Conservation (phyloP, 2,888 invertebrate species). For the Notocelia uddmanniana region DNA sequence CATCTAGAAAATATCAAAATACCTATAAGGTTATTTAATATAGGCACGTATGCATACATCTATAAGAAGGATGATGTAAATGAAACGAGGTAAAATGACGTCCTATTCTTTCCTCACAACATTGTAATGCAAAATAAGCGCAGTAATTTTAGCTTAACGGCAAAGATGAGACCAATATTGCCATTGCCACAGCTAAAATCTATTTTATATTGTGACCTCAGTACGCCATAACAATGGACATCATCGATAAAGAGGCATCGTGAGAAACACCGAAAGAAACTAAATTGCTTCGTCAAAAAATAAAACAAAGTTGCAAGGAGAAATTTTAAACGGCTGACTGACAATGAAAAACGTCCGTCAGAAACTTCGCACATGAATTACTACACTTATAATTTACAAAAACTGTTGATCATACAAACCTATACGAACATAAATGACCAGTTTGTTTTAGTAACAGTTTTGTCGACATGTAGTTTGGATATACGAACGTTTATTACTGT, state of each 20-base stretch:
- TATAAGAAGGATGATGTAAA: neutral
- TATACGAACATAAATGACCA: slow-evolving; percentile 29
- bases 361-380: slow-evolving; percentile 73
- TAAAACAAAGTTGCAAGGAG: slow-evolving; percentile 54
- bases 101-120: neutral
- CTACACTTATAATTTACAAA: slow-evolving; percentile 68
- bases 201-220: slow-evolving; percentile 47
- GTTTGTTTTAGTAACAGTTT: slow-evolving; percentile 10
- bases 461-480: neutral
- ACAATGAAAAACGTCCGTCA: slow-evolving; percentile 74
- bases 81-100: neutral
- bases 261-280: slow-evolving; percentile 43
- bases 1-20: neutral
- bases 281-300: slow-evolving; percentile 46
- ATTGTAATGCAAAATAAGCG: slow-evolving; percentile 27
- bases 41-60: neutral
- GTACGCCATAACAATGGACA: slow-evolving; percentile 50
- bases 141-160: slow-evolving; percentile 31
- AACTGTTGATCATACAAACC: slow-evolving; percentile 63
- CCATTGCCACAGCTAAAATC: slow-evolving; percentile 46
- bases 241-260: slow-evolving; percentile 46
- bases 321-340: slow-evolving; percentile 63
- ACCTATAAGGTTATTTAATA: neutral
- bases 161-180: slow-evolving; percentile 45
- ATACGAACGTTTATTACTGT: slow-evolving; percentile 1